Evolutionary conservation across 2,113 vertebrate genomes (phyloP), one percentile per base, ranked within the genome.

Genomic region (Microtus richardsoni): DNA sequence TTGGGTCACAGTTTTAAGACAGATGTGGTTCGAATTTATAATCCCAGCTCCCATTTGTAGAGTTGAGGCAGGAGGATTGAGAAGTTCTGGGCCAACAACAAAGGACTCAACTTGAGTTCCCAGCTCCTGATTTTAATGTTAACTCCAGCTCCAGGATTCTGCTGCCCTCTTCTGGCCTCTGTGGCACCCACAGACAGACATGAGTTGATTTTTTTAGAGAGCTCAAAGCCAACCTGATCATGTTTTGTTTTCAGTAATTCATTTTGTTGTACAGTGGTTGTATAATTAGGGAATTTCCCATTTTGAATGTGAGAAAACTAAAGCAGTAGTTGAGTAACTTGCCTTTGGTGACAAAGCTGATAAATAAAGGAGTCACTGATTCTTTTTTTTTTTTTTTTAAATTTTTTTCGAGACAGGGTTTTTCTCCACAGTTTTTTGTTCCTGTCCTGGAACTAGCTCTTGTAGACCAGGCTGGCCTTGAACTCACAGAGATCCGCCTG

Each of bases 231-330:
- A 73, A 33, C 68, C 22, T 24, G 13, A 64, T 30, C 5, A 1
- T 85, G 41, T 47, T 68, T 86, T 86, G 17, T 68, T 83, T 82
- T 82, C 36, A 82, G 9, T 33, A 64, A 71, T 60, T 52, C 10
- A 52, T 87, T 83, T 79, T 83, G 62, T 74, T 44, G 11, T 92
- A 84, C 14, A 60, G 2, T 88, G 78, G 71, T 88, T 47, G 33
- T 80, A 9, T 93, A 79, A 94, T 9, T 83, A 39, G 62, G 36
- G 71, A 84, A 60, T 93, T 93, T 80, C 64, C 92, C n/a, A 33
- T 93, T 93, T 78, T 94, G 26, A 71, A 92, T 39, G 36, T 86
- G 49, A 82, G n/a, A 47, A 96, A 97, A 80, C 39, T 33, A 71
- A 91, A 21, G 22, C 60, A 58, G 58, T 92, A 88, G 28, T 96